These are phyloP conservation scores for Dicrurus megarhynchus DNA, from an alignment of 2,113 vertebrate species.

Conservation along the genomic window DNA sequence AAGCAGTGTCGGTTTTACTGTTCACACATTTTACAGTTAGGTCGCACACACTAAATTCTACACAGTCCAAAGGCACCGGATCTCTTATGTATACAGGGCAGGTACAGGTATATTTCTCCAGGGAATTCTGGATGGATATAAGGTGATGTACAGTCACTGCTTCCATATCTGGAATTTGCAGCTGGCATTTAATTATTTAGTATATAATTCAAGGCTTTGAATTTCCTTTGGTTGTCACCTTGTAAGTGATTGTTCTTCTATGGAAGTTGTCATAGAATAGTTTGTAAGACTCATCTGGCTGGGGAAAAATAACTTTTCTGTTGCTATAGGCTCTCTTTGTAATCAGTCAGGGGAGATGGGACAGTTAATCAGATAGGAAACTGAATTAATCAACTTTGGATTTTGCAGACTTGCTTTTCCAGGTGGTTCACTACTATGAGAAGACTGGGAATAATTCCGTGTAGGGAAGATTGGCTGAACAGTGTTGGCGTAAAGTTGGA, in stretches of 20 bases:
- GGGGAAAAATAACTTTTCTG: neutral
- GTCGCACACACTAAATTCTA: neutral
- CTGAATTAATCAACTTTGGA: neutral
- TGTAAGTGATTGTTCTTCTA: neutral
- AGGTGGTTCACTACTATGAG: neutral
- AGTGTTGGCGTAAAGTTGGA: neutral
- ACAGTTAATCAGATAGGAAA: neutral
- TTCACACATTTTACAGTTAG: neutral
- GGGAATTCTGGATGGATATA: neutral
- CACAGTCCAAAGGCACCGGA: neutral
- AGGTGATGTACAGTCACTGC: neutral
- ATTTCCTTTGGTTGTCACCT: neutral
- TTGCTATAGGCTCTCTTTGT: neutral
- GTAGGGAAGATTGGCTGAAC: neutral
- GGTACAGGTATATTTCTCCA: neutral
- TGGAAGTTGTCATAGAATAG: neutral
- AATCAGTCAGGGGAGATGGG: neutral
- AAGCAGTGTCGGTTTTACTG: neutral
- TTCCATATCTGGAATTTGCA: constrained; percentile 31
- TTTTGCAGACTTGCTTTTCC: neutral
- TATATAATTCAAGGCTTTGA: constrained; percentile 27
- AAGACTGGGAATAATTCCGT: neutral
- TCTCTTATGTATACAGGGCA: neutral
- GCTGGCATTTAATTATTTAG: neutral
- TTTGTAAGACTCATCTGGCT: neutral